Conservation (phyloP, 2,888 invertebrate species). For the Teinopalpus imperialis region DNA sequence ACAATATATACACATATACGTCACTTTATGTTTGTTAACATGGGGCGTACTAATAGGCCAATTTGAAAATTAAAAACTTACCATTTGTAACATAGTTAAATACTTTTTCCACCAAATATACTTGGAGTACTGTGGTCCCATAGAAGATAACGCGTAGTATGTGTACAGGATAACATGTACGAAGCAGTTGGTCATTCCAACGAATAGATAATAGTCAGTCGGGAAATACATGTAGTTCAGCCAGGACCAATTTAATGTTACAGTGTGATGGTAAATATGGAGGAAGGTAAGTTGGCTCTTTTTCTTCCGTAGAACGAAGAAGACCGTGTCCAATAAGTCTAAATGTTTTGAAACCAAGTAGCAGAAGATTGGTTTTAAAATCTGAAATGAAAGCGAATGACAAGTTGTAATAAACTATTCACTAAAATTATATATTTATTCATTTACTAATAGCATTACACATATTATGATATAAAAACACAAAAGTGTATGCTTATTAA, state of each 20-base stretch:
- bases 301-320: constrained; percentile 93
- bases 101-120: constrained; percentile 95
- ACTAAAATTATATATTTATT: too few species aligned
- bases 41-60: too few species aligned
- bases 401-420: too few species aligned
- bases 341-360: constrained; percentile 90
- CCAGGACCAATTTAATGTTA: constrained; percentile 91
- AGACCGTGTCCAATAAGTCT: constrained; percentile 90
- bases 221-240: constrained; percentile 87
- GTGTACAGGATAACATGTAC: constrained; percentile 92
- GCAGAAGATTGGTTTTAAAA: background rate
- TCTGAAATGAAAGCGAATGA: too few species aligned
- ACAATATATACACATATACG: too few species aligned
- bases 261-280: constrained; percentile 93
- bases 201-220: constrained; percentile 88
- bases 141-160: constrained; percentile 88
- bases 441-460: too few species aligned
- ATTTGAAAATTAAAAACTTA: constrained; percentile 62
- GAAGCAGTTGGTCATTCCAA: constrained; percentile 87
- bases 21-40: too few species aligned
- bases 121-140: constrained; percentile 87
- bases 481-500: too few species aligned
- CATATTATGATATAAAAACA: too few species aligned
- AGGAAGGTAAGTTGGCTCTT: constrained; percentile 91
- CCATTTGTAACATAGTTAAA: constrained; percentile 90